A percentile compares a stretch with the other conserved stretches of the same genome.
These are phyloP conservation scores for Operophtera brumata DNA, from an alignment of 2,888 invertebrate species.

Conservation along the genomic window DNA sequence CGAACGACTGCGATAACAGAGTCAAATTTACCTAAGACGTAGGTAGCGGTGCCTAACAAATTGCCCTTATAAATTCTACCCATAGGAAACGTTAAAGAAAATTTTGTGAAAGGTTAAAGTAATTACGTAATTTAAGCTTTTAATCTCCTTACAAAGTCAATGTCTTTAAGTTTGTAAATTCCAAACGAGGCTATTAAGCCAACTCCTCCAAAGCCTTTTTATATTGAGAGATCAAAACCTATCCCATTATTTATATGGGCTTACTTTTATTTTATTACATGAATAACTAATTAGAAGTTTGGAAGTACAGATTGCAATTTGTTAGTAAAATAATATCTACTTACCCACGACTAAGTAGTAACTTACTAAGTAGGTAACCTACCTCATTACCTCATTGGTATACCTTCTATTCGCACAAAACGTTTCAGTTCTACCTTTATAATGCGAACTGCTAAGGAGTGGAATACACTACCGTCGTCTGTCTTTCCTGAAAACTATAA, in stretches of 20 bases:
- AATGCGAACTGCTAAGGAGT: no score
- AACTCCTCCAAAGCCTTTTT: conserved; percentile 33
- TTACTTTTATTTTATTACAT: conserved; percentile 2
- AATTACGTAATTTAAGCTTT: conserved; percentile 49
- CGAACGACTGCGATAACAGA: conserved; percentile 24
- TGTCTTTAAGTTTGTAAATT: conserved; percentile 46
- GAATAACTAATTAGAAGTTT: not conserved
- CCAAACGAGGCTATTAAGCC: conserved; percentile 40
- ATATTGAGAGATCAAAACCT: conserved; percentile 22
- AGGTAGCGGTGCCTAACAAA: conserved; percentile 37
- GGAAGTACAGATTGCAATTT: no score
- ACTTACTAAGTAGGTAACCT: no score
- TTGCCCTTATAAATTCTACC: conserved; percentile 36
- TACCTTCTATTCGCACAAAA: no score
- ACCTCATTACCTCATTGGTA: no score
- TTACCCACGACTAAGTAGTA: no score
- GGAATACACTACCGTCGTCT: no score
- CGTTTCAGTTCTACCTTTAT: no score
- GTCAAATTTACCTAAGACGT: conserved; percentile 28
- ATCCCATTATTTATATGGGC: conserved; percentile 3
- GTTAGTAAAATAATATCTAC: no score
- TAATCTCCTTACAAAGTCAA: conserved; percentile 46
- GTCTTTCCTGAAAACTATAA: no score
- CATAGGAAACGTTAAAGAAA: conserved; percentile 38
- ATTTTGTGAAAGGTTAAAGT: conserved; percentile 44